These are phyloP conservation scores for Acropora tenuis DNA, from an alignment of 64 coral and sea anemone genomes.

Conservation along the genomic window DNA sequence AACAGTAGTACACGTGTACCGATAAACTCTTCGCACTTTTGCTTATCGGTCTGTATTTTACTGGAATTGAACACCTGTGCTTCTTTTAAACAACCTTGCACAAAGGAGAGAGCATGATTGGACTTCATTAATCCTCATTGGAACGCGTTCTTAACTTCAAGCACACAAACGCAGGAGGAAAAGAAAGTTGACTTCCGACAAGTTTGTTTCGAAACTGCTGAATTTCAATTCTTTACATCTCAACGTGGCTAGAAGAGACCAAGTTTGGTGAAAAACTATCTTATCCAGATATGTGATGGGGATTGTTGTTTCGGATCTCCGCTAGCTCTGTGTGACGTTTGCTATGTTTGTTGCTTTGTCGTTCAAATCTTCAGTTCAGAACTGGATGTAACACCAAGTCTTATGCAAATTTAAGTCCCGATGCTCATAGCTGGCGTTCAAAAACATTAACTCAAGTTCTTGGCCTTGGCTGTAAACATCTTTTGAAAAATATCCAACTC, in stretches of 20 bases:
- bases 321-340: neutral
- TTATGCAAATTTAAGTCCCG: neutral
- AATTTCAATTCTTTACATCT: neutral
- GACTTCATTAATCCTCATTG: neutral
- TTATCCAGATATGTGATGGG: no score
- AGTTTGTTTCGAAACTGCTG: neutral
- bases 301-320: neutral
- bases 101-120: constrained; percentile 27
- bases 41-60: constrained; percentile 22
- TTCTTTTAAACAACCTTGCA: neutral
- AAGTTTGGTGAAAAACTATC: neutral
- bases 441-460: neutral
- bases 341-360: neutral
- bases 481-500: no score
- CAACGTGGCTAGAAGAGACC: neutral
- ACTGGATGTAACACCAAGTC: neutral
- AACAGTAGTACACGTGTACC: neutral
- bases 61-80: neutral
- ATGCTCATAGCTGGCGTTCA: no score
- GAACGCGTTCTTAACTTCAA: neutral
- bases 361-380: neutral
- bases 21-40: constrained; percentile 37
- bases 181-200: neutral
- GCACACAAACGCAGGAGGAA: neutral
- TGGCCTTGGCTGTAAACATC: no score